These are phyloP conservation scores for Mamestra brassicae DNA, from an alignment of 2,888 invertebrate species.

Conservation along the genomic window DNA sequence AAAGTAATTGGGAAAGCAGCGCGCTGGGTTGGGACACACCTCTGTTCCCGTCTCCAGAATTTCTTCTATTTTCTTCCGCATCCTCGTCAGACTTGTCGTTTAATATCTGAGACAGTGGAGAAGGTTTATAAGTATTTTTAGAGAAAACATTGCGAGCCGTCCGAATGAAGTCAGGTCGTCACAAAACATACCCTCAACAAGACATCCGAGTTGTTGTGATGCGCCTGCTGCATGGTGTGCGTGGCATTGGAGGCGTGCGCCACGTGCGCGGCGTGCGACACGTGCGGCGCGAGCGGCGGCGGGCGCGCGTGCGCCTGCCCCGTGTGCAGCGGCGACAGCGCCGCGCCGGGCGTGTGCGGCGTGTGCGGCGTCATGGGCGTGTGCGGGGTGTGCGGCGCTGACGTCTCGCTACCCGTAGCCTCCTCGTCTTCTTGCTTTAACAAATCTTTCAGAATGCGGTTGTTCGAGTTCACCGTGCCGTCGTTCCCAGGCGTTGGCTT, in stretches of 20 bases:
- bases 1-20: slow-evolving; percentile 88
- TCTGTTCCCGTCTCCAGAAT: slow-evolving; percentile 75
- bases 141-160: background rate
- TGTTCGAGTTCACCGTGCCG: slow-evolving; percentile 77
- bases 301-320: slow-evolving; percentile 63
- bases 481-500: slow-evolving; percentile 86
- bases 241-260: slow-evolving; percentile 52
- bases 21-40: slow-evolving; percentile 87
- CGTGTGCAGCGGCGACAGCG: slow-evolving; percentile 70
- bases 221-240: slow-evolving; percentile 69
- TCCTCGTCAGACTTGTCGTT: slow-evolving; percentile 96
- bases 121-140: background rate
- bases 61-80: slow-evolving; percentile 91
- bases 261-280: slow-evolving; percentile 25
- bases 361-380: slow-evolving; percentile 78
- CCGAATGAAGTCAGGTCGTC: background rate
- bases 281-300: slow-evolving; percentile 55
- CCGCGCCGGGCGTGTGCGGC: slow-evolving; percentile 75
- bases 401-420: slow-evolving; percentile 83
- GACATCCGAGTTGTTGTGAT: slow-evolving; percentile 90
- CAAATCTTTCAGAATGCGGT: slow-evolving; percentile 85
- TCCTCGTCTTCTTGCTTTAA: slow-evolving; percentile 88
- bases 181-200: slow-evolving; percentile 84
- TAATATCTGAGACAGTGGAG: slow-evolving; percentile 91
- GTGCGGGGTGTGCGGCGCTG: slow-evolving; percentile 86